Base-by-base conservation (phyloP, 2,888 invertebrate genomes). In the Drosophila neotestacea region DNA sequence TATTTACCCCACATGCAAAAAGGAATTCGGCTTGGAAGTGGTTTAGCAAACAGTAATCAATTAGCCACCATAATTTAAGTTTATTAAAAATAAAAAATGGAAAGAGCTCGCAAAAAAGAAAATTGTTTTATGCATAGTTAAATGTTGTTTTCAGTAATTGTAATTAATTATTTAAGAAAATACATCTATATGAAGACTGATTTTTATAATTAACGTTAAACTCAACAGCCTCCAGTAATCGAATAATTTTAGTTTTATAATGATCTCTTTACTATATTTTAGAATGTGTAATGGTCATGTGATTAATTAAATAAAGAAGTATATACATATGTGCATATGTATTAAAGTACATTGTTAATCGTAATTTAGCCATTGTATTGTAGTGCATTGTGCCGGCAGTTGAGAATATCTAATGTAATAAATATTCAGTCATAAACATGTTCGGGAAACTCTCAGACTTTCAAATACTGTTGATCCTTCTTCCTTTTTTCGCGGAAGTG, bases 401-500 rank as follows among this genome's bases (percentile, higher is more conserved):
- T 10, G 22, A 42, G 22, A 4, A 10, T 41, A 4, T 41, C 16
- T 9, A 16, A 60, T 30, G 66, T 64, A 66, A 76, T 77, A 81
- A 84, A 77, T 70, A 63, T 50, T 51, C 68, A 73, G 76, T 69
- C 61, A 71, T 68, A 81, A 81, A 70, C 66, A 69, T 58, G 60
- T 63, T 65, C 56, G 44, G 61, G 69, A 38, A 4, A 13, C 5
- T 22, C 1, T n/a, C 6, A 22, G 28, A 16, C 41, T 30, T 16
- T 16, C 32, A 16, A 16, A 16, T 34, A 7, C 6, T 7, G 5
- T 30, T 32, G 6, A 9, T 32, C 5, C 11, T 3, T 6, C 6
- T 16, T n/a, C 34, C 55, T 59, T 70, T 52, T 48, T 54, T 16
- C 16, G 62, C 60, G 81, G 75, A 85, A 80, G 85, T 83, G 81